Evolutionary conservation across 2,797 vertebrate genomes (phyloP), one percentile per base, ranked within the genome.

Genomic region (Microctenopoma stevenorrisi): DNA sequence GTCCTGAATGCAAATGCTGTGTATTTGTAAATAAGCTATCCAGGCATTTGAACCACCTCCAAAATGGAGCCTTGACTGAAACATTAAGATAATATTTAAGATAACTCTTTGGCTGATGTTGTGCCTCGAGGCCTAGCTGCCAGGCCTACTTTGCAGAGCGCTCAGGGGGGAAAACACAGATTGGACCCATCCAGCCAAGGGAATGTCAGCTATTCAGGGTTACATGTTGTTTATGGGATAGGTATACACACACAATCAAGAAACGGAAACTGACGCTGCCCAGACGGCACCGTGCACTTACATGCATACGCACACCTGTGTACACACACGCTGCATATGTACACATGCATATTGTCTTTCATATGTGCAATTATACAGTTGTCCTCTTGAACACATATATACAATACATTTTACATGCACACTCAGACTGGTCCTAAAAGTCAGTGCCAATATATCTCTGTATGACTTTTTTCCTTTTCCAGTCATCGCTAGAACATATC

Each of bases 201-300:
- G 89, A 88, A 88, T 89, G 85, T 90, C 78, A 84, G 76, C 66
- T 78, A 89, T 89, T 87, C 77, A 64, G 64, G 52, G 82, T 62
- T 82, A 64, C 76, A 86, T 78, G 66, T 87, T 92, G 91, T 93
- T 93, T 93, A 92, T 87, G 84, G 82, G 84, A 90, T 86, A 89
- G 87, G 83, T 44, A 76, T 91, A 92, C 90, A 91, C 89, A 90
- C 83, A 87, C 86, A 91, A 90, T 92, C 92, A 91, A 78, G 74
- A 76, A 57, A 64, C 46, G 51, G 79, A 88, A 86, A 79, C 75
- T 74, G 49, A 90, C 84, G 51, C 79, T 77, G 79, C 67, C 72
- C 79, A 86, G 76, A 64, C 74, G 72, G 58, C 58, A 78, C 71
- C 64, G 60, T 70, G 59, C 67, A 37, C 76, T 72, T 65, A 47